These are phyloP conservation scores for Gambusia holbrooki DNA, from an alignment of 2,113 vertebrate species.

Conservation along the genomic window DNA sequence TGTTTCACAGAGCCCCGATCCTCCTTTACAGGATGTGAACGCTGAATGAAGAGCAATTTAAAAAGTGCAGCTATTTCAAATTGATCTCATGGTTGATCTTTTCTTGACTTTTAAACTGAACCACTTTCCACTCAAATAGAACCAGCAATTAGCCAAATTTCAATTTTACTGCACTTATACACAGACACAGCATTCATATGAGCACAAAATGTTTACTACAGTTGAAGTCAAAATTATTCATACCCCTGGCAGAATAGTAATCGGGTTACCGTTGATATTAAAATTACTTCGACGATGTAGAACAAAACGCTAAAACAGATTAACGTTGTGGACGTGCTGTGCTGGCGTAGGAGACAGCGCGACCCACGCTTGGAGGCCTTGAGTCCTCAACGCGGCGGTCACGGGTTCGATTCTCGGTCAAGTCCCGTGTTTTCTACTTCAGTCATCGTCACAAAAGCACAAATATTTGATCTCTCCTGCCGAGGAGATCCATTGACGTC, in stretches of 20 bases:
- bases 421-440: no score
- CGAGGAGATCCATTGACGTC: background rate
- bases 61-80: conserved; percentile 15
- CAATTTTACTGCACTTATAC: background rate
- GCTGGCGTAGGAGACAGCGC: no score
- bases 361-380: no score
- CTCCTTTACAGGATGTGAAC: background rate
- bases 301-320: no score
- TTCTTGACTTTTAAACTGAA: background rate
- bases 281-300: no score
- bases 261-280: no score
- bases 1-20: background rate
- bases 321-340: no score
- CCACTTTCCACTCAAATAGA: background rate
- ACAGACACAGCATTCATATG: background rate
- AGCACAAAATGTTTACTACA: background rate
- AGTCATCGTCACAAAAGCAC: background rate
- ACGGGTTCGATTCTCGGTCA: no score
- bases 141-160: background rate
- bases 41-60: background rate
- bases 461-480: background rate
- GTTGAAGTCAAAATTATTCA: no score
- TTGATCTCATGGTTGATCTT: background rate
- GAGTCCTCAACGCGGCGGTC: no score
- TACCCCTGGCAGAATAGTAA: no score